These are phyloP conservation scores for Microcebus griseorufus DNA, from an alignment of 2,113 vertebrate genomes.

Conservation along the genomic window DNA sequence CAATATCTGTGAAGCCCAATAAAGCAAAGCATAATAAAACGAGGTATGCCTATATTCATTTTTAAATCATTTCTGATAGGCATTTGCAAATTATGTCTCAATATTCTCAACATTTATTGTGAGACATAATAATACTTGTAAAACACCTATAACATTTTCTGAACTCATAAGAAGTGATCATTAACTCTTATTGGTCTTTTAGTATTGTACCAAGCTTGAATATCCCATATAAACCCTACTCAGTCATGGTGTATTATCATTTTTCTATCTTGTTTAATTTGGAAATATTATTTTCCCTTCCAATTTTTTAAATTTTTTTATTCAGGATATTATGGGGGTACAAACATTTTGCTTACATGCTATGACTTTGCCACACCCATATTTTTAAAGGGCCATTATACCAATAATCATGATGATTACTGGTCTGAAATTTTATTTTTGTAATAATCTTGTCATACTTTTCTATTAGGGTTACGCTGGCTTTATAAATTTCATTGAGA, in stretches of 20 bases:
- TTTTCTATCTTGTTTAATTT: background rate
- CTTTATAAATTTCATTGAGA: background rate
- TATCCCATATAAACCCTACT: background rate
- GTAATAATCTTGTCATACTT: background rate
- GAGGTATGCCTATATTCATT: background rate
- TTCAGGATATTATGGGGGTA: too few relatives aligned
- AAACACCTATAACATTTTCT: background rate
- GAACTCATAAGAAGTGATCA: background rate
- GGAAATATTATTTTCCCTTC: background rate
- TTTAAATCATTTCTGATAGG: background rate
- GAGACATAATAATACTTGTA: background rate
- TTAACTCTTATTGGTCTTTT: background rate
- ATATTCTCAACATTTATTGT: background rate
- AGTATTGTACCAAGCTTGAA: background rate
- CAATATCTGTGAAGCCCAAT: background rate
- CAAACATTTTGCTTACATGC: too few relatives aligned
- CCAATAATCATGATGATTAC: background rate
- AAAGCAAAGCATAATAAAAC: background rate
- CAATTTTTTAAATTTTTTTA: too few relatives aligned
- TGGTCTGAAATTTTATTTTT: background rate
- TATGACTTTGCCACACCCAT: too few relatives aligned
- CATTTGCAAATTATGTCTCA: background rate
- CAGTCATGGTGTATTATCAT: background rate
- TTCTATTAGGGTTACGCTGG: background rate
- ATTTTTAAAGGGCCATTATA: background rate